Evolutionary conservation across 2,113 vertebrate genomes (phyloP).

Genomic region (Coracopsis vasa): DNA sequence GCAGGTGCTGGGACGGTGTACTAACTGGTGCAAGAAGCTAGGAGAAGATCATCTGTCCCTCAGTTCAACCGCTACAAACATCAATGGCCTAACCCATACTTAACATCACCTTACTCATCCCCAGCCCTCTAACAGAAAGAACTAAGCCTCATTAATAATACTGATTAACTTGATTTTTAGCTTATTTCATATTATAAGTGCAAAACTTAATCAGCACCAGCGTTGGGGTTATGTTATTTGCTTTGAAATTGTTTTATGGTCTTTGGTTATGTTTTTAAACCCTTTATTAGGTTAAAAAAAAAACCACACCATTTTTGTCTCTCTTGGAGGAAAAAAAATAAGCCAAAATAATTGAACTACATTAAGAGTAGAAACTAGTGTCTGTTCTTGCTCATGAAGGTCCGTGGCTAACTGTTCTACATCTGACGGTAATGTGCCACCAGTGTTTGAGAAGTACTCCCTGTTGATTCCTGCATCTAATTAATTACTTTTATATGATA

Average conservation of each 20-base stretch:
- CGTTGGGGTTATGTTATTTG: not conserved
- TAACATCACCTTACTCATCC: fast-evolving
- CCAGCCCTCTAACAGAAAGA: not conserved
- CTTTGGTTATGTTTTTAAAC: not conserved
- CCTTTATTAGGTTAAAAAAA: not conserved
- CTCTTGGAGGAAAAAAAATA: not conserved
- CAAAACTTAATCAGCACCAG: not conserved
- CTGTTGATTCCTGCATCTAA: not conserved
- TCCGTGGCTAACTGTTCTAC: not conserved
- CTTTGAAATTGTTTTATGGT: not conserved
- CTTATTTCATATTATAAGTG: not conserved
- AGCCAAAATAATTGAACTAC: not conserved
- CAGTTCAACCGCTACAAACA: not conserved
- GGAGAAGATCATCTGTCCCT: not conserved
- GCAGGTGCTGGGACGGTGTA: not conserved
- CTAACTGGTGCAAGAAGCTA: not conserved
- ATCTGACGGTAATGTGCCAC: not conserved
- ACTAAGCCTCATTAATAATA: not conserved
- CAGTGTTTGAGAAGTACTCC: not conserved
- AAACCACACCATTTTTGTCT: not conserved
- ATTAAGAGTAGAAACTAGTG: not conserved
- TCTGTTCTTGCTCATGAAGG: not conserved
- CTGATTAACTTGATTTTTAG: not conserved
- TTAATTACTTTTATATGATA: conserved; percentile 30
- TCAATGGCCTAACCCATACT: fast-evolving